Evolutionary conservation across 2,113 vertebrate species (phyloP).

Genomic region (Grus americana): DNA sequence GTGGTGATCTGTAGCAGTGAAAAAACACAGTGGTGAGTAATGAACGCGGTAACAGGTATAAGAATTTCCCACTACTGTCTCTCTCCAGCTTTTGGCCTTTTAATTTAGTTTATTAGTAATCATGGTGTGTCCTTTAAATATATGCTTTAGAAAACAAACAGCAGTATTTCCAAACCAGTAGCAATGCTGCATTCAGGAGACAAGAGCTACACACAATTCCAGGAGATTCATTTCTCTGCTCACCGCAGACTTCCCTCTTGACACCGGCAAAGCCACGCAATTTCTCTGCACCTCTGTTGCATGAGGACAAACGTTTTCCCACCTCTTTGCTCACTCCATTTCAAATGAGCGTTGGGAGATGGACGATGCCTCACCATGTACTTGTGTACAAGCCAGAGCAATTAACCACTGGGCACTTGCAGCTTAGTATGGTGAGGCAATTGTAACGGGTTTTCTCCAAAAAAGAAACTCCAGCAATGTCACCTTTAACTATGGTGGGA

Average conservation of each 20-base stretch:
- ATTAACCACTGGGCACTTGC: neutral
- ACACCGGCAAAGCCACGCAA: neutral
- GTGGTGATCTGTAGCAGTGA: neutral
- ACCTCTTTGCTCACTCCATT: neutral
- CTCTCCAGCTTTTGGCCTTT: neutral
- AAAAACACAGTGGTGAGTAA: neutral
- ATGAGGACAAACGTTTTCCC: neutral
- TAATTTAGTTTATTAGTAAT: neutral
- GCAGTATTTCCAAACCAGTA: neutral
- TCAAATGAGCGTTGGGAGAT: fast-evolving
- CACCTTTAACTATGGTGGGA: neutral
- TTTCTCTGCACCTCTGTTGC: neutral
- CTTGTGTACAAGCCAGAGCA: neutral
- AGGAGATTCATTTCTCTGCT: neutral
- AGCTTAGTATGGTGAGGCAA: neutral
- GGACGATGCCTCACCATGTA: neutral
- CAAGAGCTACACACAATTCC: too few relatives aligned
- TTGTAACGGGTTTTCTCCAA: neutral
- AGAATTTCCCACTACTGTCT: neutral
- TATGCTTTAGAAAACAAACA: neutral
- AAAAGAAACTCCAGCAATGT: neutral
- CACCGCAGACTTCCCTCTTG: fast-evolving
- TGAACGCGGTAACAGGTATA: neutral
- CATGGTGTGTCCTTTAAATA: neutral
- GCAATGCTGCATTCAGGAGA: neutral